These are phyloP conservation scores for Agapornis roseicollis DNA, from an alignment of 2,113 vertebrate species.

Conservation along the genomic window DNA sequence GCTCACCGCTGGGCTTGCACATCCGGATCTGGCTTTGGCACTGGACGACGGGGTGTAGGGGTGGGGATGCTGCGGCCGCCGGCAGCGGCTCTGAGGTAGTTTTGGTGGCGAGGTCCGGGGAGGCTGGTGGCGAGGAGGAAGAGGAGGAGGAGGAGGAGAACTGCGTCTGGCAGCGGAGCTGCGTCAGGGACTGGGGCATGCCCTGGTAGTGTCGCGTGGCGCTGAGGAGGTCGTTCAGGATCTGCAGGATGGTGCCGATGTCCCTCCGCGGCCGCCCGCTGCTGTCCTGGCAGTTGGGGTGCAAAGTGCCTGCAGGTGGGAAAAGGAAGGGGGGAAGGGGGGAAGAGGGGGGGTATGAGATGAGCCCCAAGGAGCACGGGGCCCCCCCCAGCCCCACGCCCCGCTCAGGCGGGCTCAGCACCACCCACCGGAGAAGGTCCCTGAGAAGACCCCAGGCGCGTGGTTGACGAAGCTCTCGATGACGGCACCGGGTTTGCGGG, in stretches of 20 bases:
- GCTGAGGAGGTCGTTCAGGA: conserved; percentile 96
- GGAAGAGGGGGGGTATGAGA: neutral
- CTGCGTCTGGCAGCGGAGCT: conserved; percentile 96
- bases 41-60: conserved; percentile 78
- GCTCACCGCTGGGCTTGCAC: conserved; percentile 89
- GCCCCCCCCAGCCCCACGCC: neutral
- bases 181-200: conserved; percentile 93
- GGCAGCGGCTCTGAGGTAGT: conserved; percentile 85
- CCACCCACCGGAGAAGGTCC: conserved; percentile 91
- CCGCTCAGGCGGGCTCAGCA: rapidly evolving
- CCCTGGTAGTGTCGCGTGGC: conserved; percentile 98
- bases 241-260: conserved; percentile 97
- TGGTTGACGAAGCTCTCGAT: conserved; percentile 98
- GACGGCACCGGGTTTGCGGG: conserved; percentile 91
- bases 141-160: conserved; percentile 72
- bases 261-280: conserved; percentile 91
- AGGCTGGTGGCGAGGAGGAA: conserved; percentile 50
- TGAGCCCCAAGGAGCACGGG: rapidly evolving
- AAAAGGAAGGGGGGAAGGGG: rapidly evolving
- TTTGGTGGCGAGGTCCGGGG: conserved; percentile 80
- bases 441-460: conserved; percentile 95
- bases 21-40: conserved; percentile 93
- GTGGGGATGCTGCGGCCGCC: neutral
- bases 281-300: conserved; percentile 98
- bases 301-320: conserved; percentile 86